A percentile compares a stretch with the other conserved stretches of the same genome.
Conservation (phyloP, 2,113 vertebrate species). For the Menidia beryllina region DNA sequence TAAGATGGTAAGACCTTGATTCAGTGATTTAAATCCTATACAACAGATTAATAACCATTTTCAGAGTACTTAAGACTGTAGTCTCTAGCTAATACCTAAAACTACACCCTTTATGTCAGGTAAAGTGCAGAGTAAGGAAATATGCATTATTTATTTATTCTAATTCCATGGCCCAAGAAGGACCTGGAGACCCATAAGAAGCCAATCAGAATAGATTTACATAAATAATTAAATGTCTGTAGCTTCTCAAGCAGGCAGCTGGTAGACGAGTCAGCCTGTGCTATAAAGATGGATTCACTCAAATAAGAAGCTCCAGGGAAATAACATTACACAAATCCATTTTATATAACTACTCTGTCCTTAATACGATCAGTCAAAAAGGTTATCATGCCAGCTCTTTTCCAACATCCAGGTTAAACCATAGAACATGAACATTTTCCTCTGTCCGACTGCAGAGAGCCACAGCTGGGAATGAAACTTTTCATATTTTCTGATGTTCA, state of each 20-base stretch:
- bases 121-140: not conserved
- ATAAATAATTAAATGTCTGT: not conserved
- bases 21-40: no score
- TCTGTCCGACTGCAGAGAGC: not conserved
- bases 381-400: no score
- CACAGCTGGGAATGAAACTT: not conserved
- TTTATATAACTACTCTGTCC: not conserved
- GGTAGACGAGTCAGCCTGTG: not conserved
- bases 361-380: no score
- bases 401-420: no score
- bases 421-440: not conserved
- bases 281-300: not conserved
- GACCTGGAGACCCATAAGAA: not conserved
- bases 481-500: not conserved
- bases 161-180: not conserved
- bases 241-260: not conserved
- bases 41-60: not conserved
- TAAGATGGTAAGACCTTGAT: slow-evolving; percentile 90
- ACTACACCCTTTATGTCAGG: not conserved
- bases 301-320: not conserved
- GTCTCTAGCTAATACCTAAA: not conserved
- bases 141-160: not conserved
- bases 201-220: not conserved
- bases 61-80: not conserved
- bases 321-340: not conserved